A percentile compares a stretch with the other conserved stretches of the same genome.
Evolutionary conservation across 2,797 vertebrate species (phyloP).

Genomic region (Taeniopygia guttata): DNA sequence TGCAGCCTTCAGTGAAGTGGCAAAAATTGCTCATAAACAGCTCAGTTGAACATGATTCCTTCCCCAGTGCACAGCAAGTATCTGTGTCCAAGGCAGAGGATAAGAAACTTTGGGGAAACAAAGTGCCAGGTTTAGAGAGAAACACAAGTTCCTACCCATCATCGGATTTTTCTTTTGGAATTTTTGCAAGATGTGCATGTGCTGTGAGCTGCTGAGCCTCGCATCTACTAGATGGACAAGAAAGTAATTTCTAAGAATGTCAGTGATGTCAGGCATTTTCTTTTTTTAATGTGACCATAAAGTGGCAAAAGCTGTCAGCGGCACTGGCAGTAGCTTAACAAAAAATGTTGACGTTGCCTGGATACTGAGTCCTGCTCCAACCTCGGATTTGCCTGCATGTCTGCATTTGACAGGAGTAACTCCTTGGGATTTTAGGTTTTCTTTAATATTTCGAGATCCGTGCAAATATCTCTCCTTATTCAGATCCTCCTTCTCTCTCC

Average conservation of each 20-base stretch:
- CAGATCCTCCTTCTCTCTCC: not conserved
- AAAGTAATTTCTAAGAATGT: constrained; percentile 33
- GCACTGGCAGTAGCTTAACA: not conserved
- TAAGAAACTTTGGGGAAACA: not conserved
- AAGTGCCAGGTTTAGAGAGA: not conserved
- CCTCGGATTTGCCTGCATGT: not conserved
- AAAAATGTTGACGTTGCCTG: constrained; percentile 43
- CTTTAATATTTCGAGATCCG: not conserved
- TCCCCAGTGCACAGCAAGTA: not conserved
- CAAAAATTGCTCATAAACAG: not conserved
- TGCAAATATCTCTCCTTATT: not conserved
- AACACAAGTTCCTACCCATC: not conserved
- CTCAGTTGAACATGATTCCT: not conserved
- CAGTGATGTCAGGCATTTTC: not conserved
- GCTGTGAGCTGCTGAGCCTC: accelerated
- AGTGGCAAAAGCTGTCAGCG: constrained; percentile 2
- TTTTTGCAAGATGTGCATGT: not conserved
- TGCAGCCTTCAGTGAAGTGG: not conserved
- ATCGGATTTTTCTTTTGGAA: not conserved
- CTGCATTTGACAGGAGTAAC: constrained; percentile 17
- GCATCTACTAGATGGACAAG: not conserved
- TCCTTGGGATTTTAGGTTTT: constrained; percentile 8
- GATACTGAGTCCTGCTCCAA: constrained; percentile 22
- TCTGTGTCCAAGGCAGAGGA: not conserved
- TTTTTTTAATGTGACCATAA: not conserved